Percentiles rank a stretch among this genome's conserved stretches.
Conservation (phyloP, 2,113 vertebrate genomes). For the Sander vitreus region DNA sequence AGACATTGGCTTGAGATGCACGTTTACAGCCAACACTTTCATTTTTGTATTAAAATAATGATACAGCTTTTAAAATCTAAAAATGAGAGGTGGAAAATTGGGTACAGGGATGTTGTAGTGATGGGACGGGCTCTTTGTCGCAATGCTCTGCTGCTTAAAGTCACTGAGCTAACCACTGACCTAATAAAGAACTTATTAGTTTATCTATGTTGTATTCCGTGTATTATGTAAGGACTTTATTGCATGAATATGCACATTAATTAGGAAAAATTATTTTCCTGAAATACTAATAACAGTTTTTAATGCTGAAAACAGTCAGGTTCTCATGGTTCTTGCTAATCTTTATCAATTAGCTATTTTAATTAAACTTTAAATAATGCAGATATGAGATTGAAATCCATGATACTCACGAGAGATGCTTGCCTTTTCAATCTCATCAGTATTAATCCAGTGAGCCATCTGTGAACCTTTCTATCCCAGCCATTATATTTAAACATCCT, state of each 20-base stretch:
- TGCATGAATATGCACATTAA: conserved; percentile 37
- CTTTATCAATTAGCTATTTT: conserved; percentile 48
- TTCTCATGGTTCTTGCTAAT: conserved; percentile 33
- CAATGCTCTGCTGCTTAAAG: not conserved
- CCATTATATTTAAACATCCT: conserved; percentile 50
- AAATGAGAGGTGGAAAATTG: not conserved
- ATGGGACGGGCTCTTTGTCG: not conserved
- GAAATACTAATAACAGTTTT: not conserved
- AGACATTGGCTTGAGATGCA: not conserved
- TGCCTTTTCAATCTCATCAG: conserved; percentile 55
- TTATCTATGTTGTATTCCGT: not conserved
- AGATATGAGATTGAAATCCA: conserved; percentile 35
- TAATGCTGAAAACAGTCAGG: conserved; percentile 9
- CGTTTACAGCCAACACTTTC: not conserved
- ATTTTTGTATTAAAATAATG: not conserved
- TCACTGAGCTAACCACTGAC: not conserved
- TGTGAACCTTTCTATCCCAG: conserved; percentile 49
- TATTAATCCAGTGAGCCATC: conserved; percentile 50
- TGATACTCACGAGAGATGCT: conserved; percentile 28
- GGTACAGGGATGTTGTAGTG: too few relatives aligned
- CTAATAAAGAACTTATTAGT: not conserved
- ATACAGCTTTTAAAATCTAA: not conserved
- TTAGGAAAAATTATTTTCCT: not conserved
- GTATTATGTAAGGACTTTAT: conserved; percentile 3
- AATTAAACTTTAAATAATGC: conserved; percentile 61